Conservation (phyloP, 2,797 vertebrate species). For the Sebastes vulpes region DNA sequence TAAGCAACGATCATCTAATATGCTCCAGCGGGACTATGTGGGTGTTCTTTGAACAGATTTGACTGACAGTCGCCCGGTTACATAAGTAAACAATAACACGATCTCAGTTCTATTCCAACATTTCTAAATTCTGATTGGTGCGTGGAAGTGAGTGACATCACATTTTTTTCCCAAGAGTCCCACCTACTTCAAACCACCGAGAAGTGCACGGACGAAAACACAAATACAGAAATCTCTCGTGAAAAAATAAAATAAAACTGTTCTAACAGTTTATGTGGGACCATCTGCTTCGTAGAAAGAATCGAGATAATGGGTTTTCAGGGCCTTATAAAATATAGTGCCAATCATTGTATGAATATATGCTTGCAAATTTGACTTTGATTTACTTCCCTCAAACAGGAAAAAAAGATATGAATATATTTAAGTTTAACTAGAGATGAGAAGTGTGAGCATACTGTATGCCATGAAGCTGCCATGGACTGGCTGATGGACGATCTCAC, state of each 20-base stretch:
- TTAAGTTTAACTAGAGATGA: background rate
- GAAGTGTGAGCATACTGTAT: background rate
- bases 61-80: background rate
- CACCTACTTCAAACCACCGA: background rate
- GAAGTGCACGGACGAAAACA: background rate
- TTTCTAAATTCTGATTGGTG: background rate
- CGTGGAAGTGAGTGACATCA: background rate
- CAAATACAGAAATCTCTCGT: background rate
- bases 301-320: background rate
- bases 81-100: background rate
- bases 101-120: background rate
- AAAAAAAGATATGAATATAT: background rate
- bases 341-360: background rate
- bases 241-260: background rate
- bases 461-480: background rate
- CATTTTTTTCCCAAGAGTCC: background rate
- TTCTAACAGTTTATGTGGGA: background rate
- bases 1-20: constrained; percentile 5
- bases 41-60: constrained; percentile 8
- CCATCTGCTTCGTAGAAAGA: background rate
- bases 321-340: background rate
- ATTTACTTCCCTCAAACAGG: background rate
- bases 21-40: background rate
- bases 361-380: background rate
- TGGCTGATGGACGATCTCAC: background rate